Evolutionary conservation across 2,888 invertebrate species (phyloP).

Genomic region (Mimachlamys varia): DNA sequence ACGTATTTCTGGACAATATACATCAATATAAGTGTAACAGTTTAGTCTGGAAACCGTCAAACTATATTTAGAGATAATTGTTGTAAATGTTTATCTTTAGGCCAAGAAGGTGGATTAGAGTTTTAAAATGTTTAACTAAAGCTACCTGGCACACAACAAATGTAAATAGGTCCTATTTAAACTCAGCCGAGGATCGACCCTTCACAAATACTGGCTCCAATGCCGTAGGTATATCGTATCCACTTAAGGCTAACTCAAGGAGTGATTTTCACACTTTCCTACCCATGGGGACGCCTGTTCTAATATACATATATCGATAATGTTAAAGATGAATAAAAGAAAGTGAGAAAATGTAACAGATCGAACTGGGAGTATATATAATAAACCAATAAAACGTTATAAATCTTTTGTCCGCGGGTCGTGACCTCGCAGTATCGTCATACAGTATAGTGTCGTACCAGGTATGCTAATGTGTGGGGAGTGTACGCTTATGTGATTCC

Average conservation of each 20-base stretch:
- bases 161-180: neutral
- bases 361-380: neutral
- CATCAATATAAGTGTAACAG: neutral
- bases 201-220: neutral
- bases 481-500: neutral
- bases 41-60: neutral
- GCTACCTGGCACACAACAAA: neutral
- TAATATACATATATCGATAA: slow-evolving; percentile 17
- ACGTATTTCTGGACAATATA: neutral
- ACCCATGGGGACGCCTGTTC: neutral
- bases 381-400: neutral
- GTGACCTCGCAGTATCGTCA: neutral
- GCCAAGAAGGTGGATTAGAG: slow-evolving; percentile 12
- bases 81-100: slow-evolving; percentile 18
- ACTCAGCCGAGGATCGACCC: neutral
- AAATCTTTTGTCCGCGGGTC: neutral
- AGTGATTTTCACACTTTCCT: neutral
- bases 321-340: neutral
- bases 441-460: neutral
- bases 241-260: neutral
- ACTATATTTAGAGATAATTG: slow-evolving; percentile 7
- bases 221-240: neutral
- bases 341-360: slow-evolving; percentile 19
- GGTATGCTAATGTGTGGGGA: neutral
- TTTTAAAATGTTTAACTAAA: slow-evolving; percentile 21